Evolutionary conservation across 1,140 invertebrate genomes (phyloP), one percentile per base, ranked within the genome.

Genomic region (Nixonia krombeini): DNA sequence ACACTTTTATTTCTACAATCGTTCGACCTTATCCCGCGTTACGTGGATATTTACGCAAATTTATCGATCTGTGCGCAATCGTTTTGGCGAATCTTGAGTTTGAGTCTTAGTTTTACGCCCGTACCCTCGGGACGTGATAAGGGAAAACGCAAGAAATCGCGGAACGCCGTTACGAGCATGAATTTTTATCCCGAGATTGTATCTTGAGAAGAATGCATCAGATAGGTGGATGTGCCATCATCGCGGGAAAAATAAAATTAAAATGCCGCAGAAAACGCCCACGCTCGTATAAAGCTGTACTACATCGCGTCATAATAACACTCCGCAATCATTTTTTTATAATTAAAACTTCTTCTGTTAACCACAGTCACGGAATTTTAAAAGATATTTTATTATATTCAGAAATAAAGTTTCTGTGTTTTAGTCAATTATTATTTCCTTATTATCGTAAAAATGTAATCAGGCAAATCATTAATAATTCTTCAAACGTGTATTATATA

Each of bases 121-220:
- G 65, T 71, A 65, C 72, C 74, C 75, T 56, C 38, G 67, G 72
- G 72, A 82, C 56, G 57, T 35, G 79, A 82, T 82, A 82, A 81
- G 78, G 49, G 42, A 71, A 76, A 73, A 73, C 58, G 73, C 66
- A 73, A 78, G 70, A 70, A 68, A 74, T 65, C 50, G 45, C 57
- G 29, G 69, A 71, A 69, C 67, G 59, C 50, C 71, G 70, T 74
- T 78, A 74, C 67, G 71, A 78, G 74, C 73, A 73, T 79, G 76
- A 82, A 82, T 82, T 84, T 84, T 82, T 84, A 82, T 82, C 81
- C 76, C 66, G 66, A 74, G 82, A 83, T 83, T 55, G 67, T 82
- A 83, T 83, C 81, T 50, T 1, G 41, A 17, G 29, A 51, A 53
- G 33, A 58, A 53, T 65, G 63, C 58, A 67, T 59, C 50, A 67